phyloP scores from a whole-genome alignment of 2,888 invertebrate genomes.

The Timema podura region DNA sequence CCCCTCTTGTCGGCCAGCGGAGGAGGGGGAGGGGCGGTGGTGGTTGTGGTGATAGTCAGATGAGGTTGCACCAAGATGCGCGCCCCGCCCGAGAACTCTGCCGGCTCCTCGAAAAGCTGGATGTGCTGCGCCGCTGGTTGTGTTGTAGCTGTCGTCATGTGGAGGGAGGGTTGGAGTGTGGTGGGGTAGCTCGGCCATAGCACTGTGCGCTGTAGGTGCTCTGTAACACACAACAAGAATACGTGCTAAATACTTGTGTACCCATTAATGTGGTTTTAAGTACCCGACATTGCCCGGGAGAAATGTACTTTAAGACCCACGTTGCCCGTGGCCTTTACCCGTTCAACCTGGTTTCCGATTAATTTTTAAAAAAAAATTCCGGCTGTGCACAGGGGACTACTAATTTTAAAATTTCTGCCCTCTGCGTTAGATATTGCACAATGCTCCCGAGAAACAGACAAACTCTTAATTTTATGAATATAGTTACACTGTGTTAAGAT shows the following conservation, averaged over 20 bases:
- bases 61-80: conserved; percentile 55
- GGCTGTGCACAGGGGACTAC: too few relatives aligned
- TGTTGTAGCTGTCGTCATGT: conserved; percentile 17
- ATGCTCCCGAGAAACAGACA: too few relatives aligned
- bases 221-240: conserved; percentile 40
- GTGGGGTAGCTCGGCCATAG: conserved; percentile 68
- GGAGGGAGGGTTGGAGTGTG: conserved; percentile 41
- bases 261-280: too few relatives aligned
- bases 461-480: too few relatives aligned
- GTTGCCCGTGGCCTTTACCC: too few relatives aligned
- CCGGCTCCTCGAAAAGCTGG: conserved; percentile 26
- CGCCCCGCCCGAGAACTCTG: conserved; percentile 52
- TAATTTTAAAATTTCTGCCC: too few relatives aligned
- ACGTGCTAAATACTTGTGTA: neutral
- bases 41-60: conserved; percentile 43
- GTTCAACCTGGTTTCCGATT: too few relatives aligned
- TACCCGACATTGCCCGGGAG: too few relatives aligned
- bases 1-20: conserved; percentile 7
- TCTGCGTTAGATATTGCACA: too few relatives aligned
- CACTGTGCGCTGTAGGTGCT: conserved; percentile 67
- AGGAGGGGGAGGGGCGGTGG: conserved; percentile 33
- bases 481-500: too few relatives aligned
- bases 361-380: too few relatives aligned
- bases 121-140: conserved; percentile 23
- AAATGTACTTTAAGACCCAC: too few relatives aligned